Base-by-base conservation (phyloP, 2,113 vertebrate species). In the Myxocyprinus asiaticus region DNA sequence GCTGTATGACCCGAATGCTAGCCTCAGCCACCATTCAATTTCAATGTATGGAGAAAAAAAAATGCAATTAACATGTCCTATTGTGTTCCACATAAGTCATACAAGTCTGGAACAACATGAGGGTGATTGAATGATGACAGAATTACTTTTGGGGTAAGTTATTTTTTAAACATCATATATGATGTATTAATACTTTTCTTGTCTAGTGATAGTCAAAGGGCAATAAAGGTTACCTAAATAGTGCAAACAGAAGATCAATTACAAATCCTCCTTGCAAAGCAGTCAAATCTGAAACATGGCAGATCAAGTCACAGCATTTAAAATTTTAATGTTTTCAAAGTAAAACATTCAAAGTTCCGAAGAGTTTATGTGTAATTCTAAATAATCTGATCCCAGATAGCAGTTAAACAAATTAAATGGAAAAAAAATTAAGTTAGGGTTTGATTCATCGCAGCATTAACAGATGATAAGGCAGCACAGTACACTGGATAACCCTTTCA, bases 351-450 rank as follows among this genome's bases (percentile, higher is more conserved):
- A 55, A 9, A 70, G 68, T 70, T 55, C 43, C 62, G 44, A 74
- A 61, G 12, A 73, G 9, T 22, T 14, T 48, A 61, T 6, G 8
- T 48, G 58, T 14, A 11, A 50, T 74, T 74, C 11, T 48, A 59
- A 59, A 58, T 45, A 71, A 69, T 53, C 50, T 14, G 67, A 69
- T 58, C 33, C 15, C 56, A 58, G 53, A 33, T 33, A 33, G 22
- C 22, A 33, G 33, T 45, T 71, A 56, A 44, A 72, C 69, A 14
- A 69, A 69, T 72, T 72, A 72, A 72, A 42, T 14, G 15, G 45
- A 33, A 59, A 51, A 15, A 72, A n/a, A n/a, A n/a, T n/a, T n/a
- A n/a, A 44, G 61, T 73, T 45, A 45, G 44, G 12, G 56, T 12
- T 55, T 10, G 22, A 44, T 73, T 33, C 22, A 33, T 33, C 22